Evolutionary conservation across 2,113 vertebrate genomes (phyloP).

Genomic region (Elgaria multicarinata): DNA sequence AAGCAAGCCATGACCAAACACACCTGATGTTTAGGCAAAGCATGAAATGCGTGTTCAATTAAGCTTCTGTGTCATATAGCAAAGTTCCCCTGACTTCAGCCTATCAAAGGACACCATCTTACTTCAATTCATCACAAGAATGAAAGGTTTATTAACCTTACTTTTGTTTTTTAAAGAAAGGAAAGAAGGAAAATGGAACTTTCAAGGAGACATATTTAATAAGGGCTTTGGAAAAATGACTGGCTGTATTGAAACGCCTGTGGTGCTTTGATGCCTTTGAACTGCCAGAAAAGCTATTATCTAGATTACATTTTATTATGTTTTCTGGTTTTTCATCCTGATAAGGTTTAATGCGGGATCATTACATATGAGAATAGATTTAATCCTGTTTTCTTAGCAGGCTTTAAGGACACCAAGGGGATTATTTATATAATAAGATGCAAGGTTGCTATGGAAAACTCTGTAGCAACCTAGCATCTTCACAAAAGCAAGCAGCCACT

Average conservation of each 20-base stretch:
- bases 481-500: constrained; percentile 80
- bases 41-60: neutral
- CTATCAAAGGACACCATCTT: neutral
- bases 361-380: constrained; percentile 78
- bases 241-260: constrained; percentile 2
- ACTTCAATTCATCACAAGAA: neutral
- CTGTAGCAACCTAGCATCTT: constrained; percentile 84
- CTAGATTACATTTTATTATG: constrained; percentile 73
- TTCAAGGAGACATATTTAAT: constrained; percentile 44
- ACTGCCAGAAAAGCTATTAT: constrained; percentile 64
- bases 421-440: constrained; percentile 85
- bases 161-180: constrained; percentile 13
- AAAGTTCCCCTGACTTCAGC: accelerated
- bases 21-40: neutral
- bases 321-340: constrained; percentile 76
- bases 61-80: neutral
- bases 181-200: constrained; percentile 15
- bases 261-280: constrained; percentile 40
- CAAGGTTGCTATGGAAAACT: constrained; percentile 85
- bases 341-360: constrained; percentile 77
- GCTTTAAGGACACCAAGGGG: constrained; percentile 78
- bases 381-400: constrained; percentile 81
- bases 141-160: constrained; percentile 31
- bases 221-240: constrained; percentile 28
- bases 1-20: neutral